phyloP scores from a whole-genome alignment of 2,888 invertebrate genomes.

The Polia nebulosa region DNA sequence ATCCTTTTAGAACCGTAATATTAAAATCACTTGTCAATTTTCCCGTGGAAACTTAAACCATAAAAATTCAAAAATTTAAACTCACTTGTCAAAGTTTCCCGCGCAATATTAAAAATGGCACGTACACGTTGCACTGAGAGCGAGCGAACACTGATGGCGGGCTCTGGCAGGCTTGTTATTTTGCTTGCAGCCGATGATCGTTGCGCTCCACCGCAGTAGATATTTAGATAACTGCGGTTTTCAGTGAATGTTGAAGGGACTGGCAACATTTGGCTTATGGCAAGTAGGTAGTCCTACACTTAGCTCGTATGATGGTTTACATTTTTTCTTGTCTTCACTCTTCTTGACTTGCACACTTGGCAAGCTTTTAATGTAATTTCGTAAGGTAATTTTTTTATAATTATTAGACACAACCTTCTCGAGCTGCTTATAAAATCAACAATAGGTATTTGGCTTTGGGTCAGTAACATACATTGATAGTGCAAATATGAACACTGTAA shows the following conservation, averaged over 20 bases:
- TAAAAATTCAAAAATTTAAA: slow-evolving; percentile 41
- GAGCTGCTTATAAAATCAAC: no score
- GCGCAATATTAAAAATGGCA: slow-evolving; percentile 61
- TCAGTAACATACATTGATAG: no score
- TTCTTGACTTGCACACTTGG: no score
- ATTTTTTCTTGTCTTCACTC: no score
- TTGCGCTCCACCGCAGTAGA: slow-evolving; percentile 60
- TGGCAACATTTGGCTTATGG: slow-evolving; percentile 65
- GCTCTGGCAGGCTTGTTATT: slow-evolving; percentile 65
- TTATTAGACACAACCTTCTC: no score
- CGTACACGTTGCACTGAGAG: slow-evolving; percentile 69
- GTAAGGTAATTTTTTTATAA: no score
- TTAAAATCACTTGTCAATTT: slow-evolving; percentile 22
- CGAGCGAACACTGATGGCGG: slow-evolving; percentile 70
- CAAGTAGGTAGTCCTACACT: background rate
- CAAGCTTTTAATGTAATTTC: no score
- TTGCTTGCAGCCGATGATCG: slow-evolving; percentile 69
- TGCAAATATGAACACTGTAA: no score
- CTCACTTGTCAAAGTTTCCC: slow-evolving; percentile 68
- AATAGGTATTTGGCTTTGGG: no score
- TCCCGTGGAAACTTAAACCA: slow-evolving; percentile 8
- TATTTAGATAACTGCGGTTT: slow-evolving; percentile 70
- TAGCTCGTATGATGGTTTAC: no score
- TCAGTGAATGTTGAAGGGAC: slow-evolving; percentile 70
- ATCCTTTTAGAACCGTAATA: background rate